phyloP scores from a whole-genome alignment of 2,113 vertebrate genomes.

The Neotragus pygmaeus region DNA sequence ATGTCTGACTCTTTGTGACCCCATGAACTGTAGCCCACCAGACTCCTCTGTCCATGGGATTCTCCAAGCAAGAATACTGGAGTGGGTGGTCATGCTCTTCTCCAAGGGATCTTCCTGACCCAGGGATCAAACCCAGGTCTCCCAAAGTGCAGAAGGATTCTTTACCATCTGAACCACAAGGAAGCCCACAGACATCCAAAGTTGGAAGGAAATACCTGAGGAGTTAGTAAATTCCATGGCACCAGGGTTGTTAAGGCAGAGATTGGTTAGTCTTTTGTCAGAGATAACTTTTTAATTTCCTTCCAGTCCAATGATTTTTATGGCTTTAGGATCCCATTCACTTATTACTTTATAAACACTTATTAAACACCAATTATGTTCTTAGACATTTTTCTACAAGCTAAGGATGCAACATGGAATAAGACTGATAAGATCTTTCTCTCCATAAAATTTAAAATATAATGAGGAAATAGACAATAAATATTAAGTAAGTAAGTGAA shows the following conservation, averaged over 20 bases:
- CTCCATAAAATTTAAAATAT: not conserved
- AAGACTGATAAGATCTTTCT: not conserved
- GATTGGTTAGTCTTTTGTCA: not conserved
- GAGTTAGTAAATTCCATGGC: not conserved
- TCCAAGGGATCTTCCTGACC: not conserved
- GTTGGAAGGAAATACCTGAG: not conserved
- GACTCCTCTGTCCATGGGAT: not conserved
- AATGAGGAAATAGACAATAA: not conserved
- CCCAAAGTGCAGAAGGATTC: not conserved
- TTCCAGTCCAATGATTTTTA: not conserved
- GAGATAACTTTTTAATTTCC: slow-evolving; percentile 10
- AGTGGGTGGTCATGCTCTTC: not conserved
- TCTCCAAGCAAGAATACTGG: not conserved
- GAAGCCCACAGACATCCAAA: not conserved
- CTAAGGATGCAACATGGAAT: not conserved
- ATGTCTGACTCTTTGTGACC: not conserved
- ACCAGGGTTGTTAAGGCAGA: not conserved
- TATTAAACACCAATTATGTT: not conserved
- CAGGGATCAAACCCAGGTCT: not conserved
- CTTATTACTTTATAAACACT: slow-evolving; percentile 26
- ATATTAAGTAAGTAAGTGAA: not conserved
- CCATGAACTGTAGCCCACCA: not conserved
- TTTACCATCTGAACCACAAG: fast-evolving
- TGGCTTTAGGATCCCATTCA: not conserved
- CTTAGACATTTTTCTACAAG: not conserved